Base-by-base conservation (phyloP, 1,140 invertebrate species). In the Aphelinus atriplicis region DNA sequence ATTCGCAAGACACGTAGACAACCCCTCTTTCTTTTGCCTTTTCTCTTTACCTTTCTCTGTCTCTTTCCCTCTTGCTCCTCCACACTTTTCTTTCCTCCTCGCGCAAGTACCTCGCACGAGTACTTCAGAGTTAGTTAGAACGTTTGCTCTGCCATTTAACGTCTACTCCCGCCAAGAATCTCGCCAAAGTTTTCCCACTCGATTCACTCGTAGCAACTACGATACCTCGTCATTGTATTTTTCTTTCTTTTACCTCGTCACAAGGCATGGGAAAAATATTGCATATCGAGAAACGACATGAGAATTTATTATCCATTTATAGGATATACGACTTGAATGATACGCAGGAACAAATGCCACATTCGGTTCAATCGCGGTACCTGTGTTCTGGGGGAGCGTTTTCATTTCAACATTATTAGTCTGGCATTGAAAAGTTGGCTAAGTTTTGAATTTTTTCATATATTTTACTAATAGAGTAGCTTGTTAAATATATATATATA, bases 91-190 rank as follows among this genome's bases (percentile, higher is more conserved):
- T 77, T 76, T 72, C 71, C 71, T 76, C 73, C 74, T 79, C 78
- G 76, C 78, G 74, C 78, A 79, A 79, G 80, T 81, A 83, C 82
- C 81, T 84, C 82, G 80, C 77, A 70, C 78, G 80, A 84, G 81
- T 84, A 85, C 83, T 85, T 82, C 81, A 81, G 85, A 86, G 84
- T 85, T 86, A 85, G 84, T 86, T 85, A 86, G 84, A 85, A 84
- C 84, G 84, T 85, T 86, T 86, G 83, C 83, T 82, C 79, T 81
- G 79, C 83, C 83, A 83, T 85, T 86, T 85, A 86, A 84, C 82
- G 78, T 83, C 82, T 77, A 72, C 76, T 71, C 77, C 73, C 77
- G 75, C 77, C 76, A 77, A 78, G 53, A 80, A 80, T 77, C 79
- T 80, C 42, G 48, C 26, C 4, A 75, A 75, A 75, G 43, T 75